Percentiles rank a stretch among this genome's conserved stretches.
These are phyloP conservation scores for Neodiprion lecontei DNA, from an alignment of 1,140 invertebrate species.

Conservation along the genomic window DNA sequence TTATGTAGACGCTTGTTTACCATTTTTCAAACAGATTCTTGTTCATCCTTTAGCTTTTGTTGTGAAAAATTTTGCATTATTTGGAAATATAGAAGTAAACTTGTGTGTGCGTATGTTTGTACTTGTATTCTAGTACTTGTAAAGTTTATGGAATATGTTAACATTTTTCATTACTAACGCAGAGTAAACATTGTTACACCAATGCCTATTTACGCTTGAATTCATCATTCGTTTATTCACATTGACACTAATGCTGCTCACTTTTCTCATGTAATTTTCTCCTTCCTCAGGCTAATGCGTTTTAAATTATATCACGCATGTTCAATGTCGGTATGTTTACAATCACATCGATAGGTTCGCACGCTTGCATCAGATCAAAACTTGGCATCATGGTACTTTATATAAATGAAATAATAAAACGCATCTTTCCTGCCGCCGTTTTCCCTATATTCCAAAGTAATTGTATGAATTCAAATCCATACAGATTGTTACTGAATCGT, in stretches of 20 bases:
- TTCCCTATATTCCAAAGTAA: not conserved
- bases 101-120: too few species aligned
- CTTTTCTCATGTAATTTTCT: conserved; percentile 10
- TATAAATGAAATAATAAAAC: conserved; percentile 7
- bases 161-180: too few species aligned
- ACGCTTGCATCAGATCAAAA: too few species aligned
- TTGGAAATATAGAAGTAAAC: too few species aligned
- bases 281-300: too few species aligned
- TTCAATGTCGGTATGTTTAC: not conserved
- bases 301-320: conserved; percentile 15
- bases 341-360: not conserved
- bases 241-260: conserved; percentile 9
- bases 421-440: not conserved
- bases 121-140: too few species aligned
- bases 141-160: too few species aligned
- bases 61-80: too few species aligned
- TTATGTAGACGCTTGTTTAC: too few species aligned
- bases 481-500: conserved; percentile 46
- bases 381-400: not conserved
- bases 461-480: not conserved
- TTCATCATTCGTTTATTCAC: conserved; percentile 17
- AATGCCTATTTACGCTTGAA: not conserved
- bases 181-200: not conserved
- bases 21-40: too few species aligned
- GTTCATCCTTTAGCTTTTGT: too few species aligned